phyloP scores from a whole-genome alignment of 1,140 invertebrate species.

The Calephelis virginiensis region DNA sequence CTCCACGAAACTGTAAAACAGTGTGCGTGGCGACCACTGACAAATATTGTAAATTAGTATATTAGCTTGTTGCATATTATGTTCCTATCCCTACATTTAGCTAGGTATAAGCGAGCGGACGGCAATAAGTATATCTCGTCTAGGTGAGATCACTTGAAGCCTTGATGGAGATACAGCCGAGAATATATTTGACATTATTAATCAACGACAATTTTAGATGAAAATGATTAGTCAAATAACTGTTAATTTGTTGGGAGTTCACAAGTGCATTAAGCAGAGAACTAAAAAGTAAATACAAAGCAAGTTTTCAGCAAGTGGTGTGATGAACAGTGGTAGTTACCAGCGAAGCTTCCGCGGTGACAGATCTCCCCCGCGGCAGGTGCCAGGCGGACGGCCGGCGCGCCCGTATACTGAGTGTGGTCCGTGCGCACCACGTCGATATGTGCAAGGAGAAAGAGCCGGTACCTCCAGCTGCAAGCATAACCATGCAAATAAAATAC shows the following conservation, averaged over 20 bases:
- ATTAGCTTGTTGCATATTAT: neutral
- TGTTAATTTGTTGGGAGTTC: too few relatives aligned
- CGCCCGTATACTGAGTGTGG: slow-evolving; percentile 38
- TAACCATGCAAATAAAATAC: neutral
- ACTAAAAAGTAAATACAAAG: too few relatives aligned
- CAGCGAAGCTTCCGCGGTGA: slow-evolving; percentile 30
- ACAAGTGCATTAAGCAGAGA: too few relatives aligned
- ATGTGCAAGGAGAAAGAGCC: slow-evolving; percentile 51
- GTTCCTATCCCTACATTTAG: neutral
- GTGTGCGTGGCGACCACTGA: slow-evolving; percentile 48
- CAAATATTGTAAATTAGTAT: neutral
- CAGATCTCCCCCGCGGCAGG: slow-evolving; percentile 31
- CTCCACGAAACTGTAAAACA: slow-evolving; percentile 45
- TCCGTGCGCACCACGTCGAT: slow-evolving; percentile 43
- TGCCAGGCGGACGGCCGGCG: slow-evolving; percentile 40
- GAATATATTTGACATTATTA: too few relatives aligned
- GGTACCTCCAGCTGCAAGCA: slow-evolving; percentile 11
- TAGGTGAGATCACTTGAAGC: too few relatives aligned
- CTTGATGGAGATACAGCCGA: too few relatives aligned
- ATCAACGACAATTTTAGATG: too few relatives aligned
- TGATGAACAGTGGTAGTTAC: slow-evolving; percentile 22
- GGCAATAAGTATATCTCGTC: too few relatives aligned
- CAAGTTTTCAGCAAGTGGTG: too few relatives aligned
- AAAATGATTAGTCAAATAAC: too few relatives aligned
- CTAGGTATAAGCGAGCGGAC: too few relatives aligned